Percentiles rank a stretch among this genome's conserved stretches.
phyloP scores from a whole-genome alignment of 2,113 vertebrate genomes.

The Thunnus thynnus region DNA sequence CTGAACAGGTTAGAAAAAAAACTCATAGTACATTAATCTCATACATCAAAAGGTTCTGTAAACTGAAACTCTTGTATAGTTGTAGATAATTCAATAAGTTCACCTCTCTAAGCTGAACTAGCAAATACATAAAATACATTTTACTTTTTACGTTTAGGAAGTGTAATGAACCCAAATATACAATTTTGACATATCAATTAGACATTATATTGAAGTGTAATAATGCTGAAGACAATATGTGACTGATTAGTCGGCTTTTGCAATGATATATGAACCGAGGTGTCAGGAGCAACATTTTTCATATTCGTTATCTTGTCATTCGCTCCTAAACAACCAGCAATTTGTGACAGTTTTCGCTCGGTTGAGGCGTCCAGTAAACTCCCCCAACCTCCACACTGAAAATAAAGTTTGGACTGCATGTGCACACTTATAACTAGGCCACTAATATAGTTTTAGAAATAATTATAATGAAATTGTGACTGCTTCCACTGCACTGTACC shows the following conservation, averaged over 20 bases:
- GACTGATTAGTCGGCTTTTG: slow-evolving; percentile 36
- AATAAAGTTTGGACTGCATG: slow-evolving; percentile 42
- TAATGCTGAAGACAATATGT: slow-evolving; percentile 48
- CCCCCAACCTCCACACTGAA: slow-evolving; percentile 2
- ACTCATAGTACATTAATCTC: not conserved
- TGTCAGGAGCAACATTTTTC: slow-evolving; percentile 54
- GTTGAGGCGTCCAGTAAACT: slow-evolving; percentile 33
- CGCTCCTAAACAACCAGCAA: slow-evolving; percentile 50
- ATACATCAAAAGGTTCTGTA: not conserved
- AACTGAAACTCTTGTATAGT: slow-evolving; percentile 1
- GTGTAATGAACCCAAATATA: slow-evolving; percentile 17
- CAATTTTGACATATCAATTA: slow-evolving; percentile 13
- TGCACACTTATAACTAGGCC: slow-evolving; percentile 8
- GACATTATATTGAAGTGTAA: slow-evolving; percentile 11
- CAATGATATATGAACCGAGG: slow-evolving; percentile 54
- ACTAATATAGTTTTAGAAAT: slow-evolving; percentile 45
- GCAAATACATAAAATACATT: not conserved
- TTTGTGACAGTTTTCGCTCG: slow-evolving; percentile 49
- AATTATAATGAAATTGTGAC: slow-evolving; percentile 30
- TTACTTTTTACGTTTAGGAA: not conserved
- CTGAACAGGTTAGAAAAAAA: not conserved
- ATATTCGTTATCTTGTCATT: slow-evolving; percentile 64
- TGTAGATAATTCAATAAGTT: not conserved
- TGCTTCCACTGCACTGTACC: slow-evolving; percentile 18
- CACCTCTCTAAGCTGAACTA: not conserved